Conservation (phyloP, 92 coral and sea anemone species). For the Muricea muricata region DNA sequence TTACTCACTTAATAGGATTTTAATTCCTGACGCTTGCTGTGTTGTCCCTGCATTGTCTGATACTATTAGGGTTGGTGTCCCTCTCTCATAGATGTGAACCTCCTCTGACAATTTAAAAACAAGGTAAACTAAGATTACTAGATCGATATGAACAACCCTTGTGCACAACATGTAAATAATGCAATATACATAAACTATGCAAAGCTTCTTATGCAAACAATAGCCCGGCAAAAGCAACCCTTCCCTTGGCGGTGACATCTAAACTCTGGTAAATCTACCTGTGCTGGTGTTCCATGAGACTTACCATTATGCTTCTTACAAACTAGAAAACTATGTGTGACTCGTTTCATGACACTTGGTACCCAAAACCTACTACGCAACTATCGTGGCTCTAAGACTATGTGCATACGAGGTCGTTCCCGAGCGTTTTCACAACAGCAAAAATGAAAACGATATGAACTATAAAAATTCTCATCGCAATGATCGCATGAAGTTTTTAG, state of each 20-base stretch:
- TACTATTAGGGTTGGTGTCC: background rate
- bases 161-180: constrained; percentile 16
- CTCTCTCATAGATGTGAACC: constrained; percentile 17
- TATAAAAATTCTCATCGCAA: no score
- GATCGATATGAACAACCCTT: constrained; percentile 26
- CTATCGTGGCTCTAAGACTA: constrained; percentile 7
- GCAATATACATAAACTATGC: constrained; percentile 8
- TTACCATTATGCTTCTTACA: background rate
- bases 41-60: background rate
- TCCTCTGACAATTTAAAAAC: constrained; percentile 3
- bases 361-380: constrained; percentile 9
- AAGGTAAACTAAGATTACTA: background rate
- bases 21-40: background rate
- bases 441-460: no score
- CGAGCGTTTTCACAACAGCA: no score
- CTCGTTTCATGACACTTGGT: background rate
- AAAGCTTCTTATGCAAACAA: constrained; percentile 20
- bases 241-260: constrained; percentile 9
- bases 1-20: background rate
- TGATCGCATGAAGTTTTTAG: no score
- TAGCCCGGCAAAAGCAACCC: constrained; percentile 28
- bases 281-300: constrained; percentile 11
- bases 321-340: background rate
- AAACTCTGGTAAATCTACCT: constrained; percentile 16
- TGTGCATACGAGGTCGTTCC: no score